These are phyloP conservation scores for Eurois occulta DNA, from an alignment of 2,888 invertebrate species.

Conservation along the genomic window DNA sequence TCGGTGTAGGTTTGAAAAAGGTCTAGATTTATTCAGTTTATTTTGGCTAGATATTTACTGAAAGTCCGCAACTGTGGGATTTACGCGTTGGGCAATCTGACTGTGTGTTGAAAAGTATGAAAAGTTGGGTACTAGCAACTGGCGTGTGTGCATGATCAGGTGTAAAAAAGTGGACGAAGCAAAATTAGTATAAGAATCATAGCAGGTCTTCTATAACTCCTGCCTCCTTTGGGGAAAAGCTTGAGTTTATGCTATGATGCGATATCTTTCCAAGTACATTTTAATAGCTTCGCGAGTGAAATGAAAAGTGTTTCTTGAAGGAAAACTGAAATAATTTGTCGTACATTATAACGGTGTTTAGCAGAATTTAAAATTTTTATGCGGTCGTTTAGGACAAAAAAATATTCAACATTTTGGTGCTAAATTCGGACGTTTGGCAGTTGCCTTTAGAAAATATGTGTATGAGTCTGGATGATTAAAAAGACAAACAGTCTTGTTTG, in stretches of 20 bases:
- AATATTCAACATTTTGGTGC: too few relatives aligned
- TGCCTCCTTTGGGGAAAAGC: not conserved
- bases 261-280: not conserved
- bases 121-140: too few relatives aligned
- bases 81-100: not conserved
- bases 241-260: too few relatives aligned
- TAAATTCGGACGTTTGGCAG: too few relatives aligned
- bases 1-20: not conserved
- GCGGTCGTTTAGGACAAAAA: too few relatives aligned
- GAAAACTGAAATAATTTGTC: slow-evolving; percentile 47
- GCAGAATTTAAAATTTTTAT: not conserved
- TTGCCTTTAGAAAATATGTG: too few relatives aligned
- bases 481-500: too few relatives aligned
- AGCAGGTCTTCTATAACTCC: not conserved
- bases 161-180: too few relatives aligned
- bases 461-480: too few relatives aligned
- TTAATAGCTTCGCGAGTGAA: slow-evolving; percentile 5
- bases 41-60: not conserved
- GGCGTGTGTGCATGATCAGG: too few relatives aligned
- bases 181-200: too few relatives aligned
- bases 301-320: slow-evolving; percentile 19
- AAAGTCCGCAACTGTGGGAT: not conserved
- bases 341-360: not conserved
- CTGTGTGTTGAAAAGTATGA: not conserved
- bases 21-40: not conserved